Conservation (phyloP, 2,113 vertebrate species). For the Rutilus rutilus region DNA sequence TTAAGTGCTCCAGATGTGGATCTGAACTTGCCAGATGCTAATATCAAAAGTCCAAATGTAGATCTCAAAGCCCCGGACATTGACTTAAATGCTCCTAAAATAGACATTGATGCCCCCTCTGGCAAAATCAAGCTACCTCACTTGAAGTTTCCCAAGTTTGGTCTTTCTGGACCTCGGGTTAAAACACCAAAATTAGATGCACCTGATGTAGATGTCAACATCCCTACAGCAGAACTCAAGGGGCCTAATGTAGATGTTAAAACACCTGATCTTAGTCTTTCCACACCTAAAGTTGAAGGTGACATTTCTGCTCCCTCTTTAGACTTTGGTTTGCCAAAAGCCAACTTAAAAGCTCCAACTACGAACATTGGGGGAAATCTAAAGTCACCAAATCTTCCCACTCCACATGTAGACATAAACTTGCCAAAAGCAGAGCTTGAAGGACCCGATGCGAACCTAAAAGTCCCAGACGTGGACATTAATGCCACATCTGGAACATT, state of each 20-base stretch:
- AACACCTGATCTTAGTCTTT: constrained; percentile 48
- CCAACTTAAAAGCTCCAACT: constrained; percentile 42
- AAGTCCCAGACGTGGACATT: constrained; percentile 61
- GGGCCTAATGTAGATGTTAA: constrained; percentile 51
- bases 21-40: constrained; percentile 42
- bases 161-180: constrained; percentile 49
- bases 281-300: constrained; percentile 48
- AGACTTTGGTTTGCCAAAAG: constrained; percentile 52
- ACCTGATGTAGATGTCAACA: constrained; percentile 52
- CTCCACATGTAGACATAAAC: constrained; percentile 57
- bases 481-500: constrained; percentile 58
- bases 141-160: constrained; percentile 64
- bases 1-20: constrained; percentile 35
- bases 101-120: constrained; percentile 56
- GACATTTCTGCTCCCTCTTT: constrained; percentile 45
- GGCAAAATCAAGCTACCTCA: constrained; percentile 61
- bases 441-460: constrained; percentile 60
- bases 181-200: constrained; percentile 61
- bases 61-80: constrained; percentile 36
- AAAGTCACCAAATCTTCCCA: constrained; percentile 54
- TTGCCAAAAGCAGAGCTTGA: constrained; percentile 60
- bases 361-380: constrained; percentile 29
- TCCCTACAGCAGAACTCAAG: constrained; percentile 47
- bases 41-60: constrained; percentile 52
- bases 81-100: constrained; percentile 55